Base-by-base conservation (phyloP, 2,888 invertebrate genomes). In the Heteromurus nitidus region DNA sequence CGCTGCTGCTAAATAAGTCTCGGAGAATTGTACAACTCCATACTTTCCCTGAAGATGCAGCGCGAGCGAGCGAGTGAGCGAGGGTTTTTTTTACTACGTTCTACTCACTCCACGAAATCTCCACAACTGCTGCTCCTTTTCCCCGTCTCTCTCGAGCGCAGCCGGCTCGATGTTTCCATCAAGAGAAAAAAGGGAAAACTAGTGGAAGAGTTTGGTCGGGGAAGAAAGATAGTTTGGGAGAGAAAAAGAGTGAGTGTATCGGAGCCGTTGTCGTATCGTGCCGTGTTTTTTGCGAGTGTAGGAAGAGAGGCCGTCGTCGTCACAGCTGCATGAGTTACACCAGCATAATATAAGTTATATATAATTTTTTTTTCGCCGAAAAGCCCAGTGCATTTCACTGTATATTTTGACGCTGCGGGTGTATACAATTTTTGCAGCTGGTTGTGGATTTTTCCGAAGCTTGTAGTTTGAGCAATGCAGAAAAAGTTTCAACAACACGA, bases 1-100 rank as follows among this genome's bases (percentile, higher is more conserved):
- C n/a, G n/a, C n/a, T n/a, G 42, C 47, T 67, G 42, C 65, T 67
- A 16, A 47, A 80, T 31, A 42, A 67, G 67, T 72, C 55, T 44
- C 55, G 30, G 44, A 55, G 55, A 79, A 72, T 80, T 55, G 60
- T 55, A 77, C 31, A 62, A 70, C 53, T 67, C 80, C 72, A 64
- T 69, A 69, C 62, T 77, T 28, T 30, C 64, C 64, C 36, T 64
- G 64, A 26, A 62, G 31, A 62, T n/a, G n/a, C n/a, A n/a, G 30
- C 30, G 24, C 36, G 36, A 36, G 36, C n/a, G 36, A 36, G 13
- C 64, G n/a, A n/a, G n/a, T n/a, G n/a, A n/a, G n/a, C n/a, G n/a
- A n/a, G n/a, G n/a, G n/a, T n/a, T n/a, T n/a, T n/a, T n/a, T n/a
- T n/a, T 55, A 20, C 75, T 22, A n/a, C 24, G n/a, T 36, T 5